These are phyloP conservation scores for Microplitis manilae DNA, from an alignment of 2,888 invertebrate species.

Conservation along the genomic window DNA sequence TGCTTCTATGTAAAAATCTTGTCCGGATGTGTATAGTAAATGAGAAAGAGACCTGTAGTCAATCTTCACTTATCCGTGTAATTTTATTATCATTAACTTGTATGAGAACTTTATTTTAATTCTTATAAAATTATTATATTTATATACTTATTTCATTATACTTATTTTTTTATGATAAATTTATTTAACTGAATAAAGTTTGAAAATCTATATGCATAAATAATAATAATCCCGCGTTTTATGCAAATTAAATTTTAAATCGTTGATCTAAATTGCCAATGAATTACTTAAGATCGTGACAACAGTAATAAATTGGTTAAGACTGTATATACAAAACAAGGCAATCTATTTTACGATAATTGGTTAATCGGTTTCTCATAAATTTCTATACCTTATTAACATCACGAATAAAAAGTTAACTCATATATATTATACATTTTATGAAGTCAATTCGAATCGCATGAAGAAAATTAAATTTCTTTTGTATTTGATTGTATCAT, in stretches of 20 bases:
- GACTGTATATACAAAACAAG: slow-evolving; percentile 49
- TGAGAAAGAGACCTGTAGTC: slow-evolving; percentile 26
- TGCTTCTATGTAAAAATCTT: not conserved
- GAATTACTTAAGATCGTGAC: not conserved
- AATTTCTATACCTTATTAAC: slow-evolving; percentile 46
- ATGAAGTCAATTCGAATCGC: slow-evolving; percentile 8
- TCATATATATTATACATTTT: not conserved
- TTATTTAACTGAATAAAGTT: not conserved
- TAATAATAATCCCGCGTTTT: slow-evolving; percentile 1
- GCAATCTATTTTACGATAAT: slow-evolving; percentile 57
- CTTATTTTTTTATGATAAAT: not conserved
- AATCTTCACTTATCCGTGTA: slow-evolving; percentile 21
- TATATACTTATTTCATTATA: not conserved
- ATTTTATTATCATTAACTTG: slow-evolving; percentile 11
- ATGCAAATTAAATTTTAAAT: not conserved
- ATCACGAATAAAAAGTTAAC: not conserved
- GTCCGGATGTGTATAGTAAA: not conserved
- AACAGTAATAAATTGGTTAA: slow-evolving; percentile 25
- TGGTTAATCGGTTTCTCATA: slow-evolving; percentile 62
- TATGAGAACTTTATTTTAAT: not conserved
- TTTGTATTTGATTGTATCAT: not conserved
- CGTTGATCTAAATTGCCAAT: not conserved
- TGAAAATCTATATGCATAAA: not conserved
- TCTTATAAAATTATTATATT: slow-evolving; percentile 3
- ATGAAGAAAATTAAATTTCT: slow-evolving; percentile 8